Conservation (phyloP, 2,888 invertebrate genomes). For the Microctonus aethiopoides region DNA sequence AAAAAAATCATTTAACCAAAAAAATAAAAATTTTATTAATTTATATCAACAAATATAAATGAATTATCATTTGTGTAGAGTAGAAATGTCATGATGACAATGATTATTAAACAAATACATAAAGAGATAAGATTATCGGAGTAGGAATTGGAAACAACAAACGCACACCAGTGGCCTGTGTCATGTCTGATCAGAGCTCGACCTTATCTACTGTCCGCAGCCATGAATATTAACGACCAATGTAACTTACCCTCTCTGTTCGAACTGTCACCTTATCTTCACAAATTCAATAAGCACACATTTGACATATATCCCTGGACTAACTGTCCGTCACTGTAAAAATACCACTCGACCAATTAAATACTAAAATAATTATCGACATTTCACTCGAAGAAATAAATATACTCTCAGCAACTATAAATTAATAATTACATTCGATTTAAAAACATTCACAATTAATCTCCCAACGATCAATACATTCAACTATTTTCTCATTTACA, state of each 20-base stretch:
- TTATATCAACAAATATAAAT: too few species aligned
- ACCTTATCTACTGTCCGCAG: constrained; percentile 43
- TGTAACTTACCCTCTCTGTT: constrained; percentile 17
- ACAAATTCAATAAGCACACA: not conserved
- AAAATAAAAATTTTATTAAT: too few species aligned
- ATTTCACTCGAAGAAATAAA: too few species aligned
- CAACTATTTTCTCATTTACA: too few species aligned
- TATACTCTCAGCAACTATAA: too few species aligned
- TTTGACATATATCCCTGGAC: too few species aligned
- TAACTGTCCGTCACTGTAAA: not conserved
- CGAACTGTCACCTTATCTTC: constrained; percentile 7
- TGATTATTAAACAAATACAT: not conserved
- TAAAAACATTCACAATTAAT: too few species aligned
- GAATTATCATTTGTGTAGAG: not conserved
- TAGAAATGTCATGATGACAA: constrained; percentile 1
- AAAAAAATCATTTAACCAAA: too few species aligned
- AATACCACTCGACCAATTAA: not conserved
- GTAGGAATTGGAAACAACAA: not conserved
- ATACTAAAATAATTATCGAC: not conserved
- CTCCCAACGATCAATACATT: too few species aligned
- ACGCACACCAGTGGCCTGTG: not conserved
- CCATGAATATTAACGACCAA: constrained; percentile 26
- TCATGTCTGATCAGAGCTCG: constrained; percentile 36
- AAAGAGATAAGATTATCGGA: too few species aligned
- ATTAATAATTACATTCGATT: too few species aligned